Evolutionary conservation across 2,113 vertebrate genomes (phyloP).

Genomic region (Vulpes lagopus): DNA sequence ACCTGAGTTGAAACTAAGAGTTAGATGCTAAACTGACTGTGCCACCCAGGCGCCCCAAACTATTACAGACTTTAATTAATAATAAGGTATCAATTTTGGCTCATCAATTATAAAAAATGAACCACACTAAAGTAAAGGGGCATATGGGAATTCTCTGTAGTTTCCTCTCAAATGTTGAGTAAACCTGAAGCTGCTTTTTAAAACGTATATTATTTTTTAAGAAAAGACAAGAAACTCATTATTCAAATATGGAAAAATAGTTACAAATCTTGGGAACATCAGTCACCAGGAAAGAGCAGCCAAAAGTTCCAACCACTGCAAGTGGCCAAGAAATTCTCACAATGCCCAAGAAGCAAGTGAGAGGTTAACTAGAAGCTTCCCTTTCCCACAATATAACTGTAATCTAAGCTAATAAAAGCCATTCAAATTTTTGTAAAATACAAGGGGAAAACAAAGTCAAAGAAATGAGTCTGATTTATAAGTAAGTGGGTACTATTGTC

Average conservation of each 20-base stretch:
- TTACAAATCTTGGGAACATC: not conserved
- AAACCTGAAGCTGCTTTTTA: not conserved
- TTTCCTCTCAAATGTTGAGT: not conserved
- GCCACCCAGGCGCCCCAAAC: not conserved
- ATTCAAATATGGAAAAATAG: not conserved
- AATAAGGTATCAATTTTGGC: not conserved
- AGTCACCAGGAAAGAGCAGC: not conserved
- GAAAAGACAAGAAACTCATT: not conserved
- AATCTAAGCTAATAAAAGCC: conserved; percentile 82
- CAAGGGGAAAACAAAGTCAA: not conserved
- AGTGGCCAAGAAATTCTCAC: conserved; percentile 4
- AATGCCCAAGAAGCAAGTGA: not conserved
- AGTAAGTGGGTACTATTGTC: not conserved
- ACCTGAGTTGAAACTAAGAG: not conserved
- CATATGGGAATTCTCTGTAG: not conserved
- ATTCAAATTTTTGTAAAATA: conserved; percentile 9
- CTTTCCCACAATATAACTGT: conserved; percentile 75
- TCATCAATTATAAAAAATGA: not conserved
- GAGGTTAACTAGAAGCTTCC: conserved; percentile 56
- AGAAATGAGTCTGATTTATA: conserved; percentile 79
- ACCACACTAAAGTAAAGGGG: not conserved
- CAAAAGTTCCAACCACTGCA: not conserved
- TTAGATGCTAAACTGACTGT: not conserved
- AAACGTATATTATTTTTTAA: not conserved
- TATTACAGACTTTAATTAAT: not conserved